A percentile compares a stretch with the other conserved stretches of the same genome.
Conservation (phyloP, 2,888 invertebrate genomes). For the Zygothrica quintamaculata region DNA sequence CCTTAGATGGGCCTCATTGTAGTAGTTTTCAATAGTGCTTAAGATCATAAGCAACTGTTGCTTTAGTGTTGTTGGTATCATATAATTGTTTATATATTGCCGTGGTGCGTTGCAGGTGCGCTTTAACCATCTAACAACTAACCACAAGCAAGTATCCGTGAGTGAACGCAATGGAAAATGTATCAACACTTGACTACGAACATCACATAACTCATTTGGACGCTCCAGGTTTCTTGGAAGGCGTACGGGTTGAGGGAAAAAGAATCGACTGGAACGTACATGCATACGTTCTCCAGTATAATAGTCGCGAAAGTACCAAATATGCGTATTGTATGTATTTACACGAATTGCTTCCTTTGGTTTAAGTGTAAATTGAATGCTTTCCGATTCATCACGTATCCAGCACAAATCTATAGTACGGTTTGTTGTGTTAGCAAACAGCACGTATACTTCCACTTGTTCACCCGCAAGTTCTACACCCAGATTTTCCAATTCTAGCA, state of each 20-base stretch:
- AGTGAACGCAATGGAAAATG: constrained; percentile 82
- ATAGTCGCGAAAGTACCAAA: constrained; percentile 92
- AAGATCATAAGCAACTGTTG: constrained; percentile 61
- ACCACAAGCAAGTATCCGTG: constrained; percentile 79
- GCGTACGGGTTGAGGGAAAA: constrained; percentile 84
- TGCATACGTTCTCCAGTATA: constrained; percentile 88
- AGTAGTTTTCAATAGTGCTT: constrained; percentile 58
- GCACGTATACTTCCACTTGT: constrained; percentile 85
- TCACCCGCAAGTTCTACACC: constrained; percentile 23
- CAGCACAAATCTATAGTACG: constrained; percentile 86
- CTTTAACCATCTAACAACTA: constrained; percentile 48
- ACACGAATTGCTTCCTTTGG: constrained; percentile 85
- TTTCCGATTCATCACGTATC: constrained; percentile 90
- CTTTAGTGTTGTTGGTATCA: constrained; percentile 73
- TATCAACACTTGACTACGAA: constrained; percentile 62
- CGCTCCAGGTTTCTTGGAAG: constrained; percentile 69
- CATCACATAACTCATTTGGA: constrained; percentile 59
- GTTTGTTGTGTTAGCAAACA: constrained; percentile 87
- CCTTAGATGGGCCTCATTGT: constrained; percentile 33
- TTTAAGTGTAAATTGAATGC: constrained; percentile 87
- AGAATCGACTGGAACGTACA: constrained; percentile 85
- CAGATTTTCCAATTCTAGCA: constrained; percentile 21
- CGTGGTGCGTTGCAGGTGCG: constrained; percentile 43
- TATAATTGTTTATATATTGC: constrained; percentile 31
- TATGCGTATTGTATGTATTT: constrained; percentile 92